Base-by-base conservation (phyloP, 2,113 vertebrate species). In the Aspidoscelis tigris region DNA sequence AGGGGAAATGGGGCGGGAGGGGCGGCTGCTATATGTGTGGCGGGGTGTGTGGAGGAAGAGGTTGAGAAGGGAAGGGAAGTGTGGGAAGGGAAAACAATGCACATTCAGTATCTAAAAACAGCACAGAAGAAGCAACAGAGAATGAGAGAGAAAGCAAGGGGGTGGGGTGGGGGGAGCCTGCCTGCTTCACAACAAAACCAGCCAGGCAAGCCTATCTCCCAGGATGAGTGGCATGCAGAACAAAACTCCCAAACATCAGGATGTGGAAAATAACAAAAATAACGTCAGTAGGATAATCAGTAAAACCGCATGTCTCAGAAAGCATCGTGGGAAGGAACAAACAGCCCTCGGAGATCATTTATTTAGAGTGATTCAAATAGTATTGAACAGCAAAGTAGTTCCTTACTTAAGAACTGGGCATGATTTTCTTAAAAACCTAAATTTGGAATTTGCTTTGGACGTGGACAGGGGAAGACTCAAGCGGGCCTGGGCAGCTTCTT, bases 31-130 rank as follows among this genome's bases (percentile, higher is more conserved):
- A 61, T 18, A 61, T 61, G 58, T 61, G 58, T 18, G 58, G 58
- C 18, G 41, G 22, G 20, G 3, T 43, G 9, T 18, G 43, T 43
- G 33, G 21, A 50, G 55, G 75, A 50, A 43, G 53, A 47, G 66
- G 43, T 72, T n/a, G 70, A 86, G 33, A 70, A 71, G 44, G 68
- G 78, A 81, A 85, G 84, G 76, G 78, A 80, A 81, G 72, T 80
- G 61, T 7, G 53, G 80, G 65, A 61, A 39, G 73, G 7, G 50
- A 55, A 84, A 68, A 24, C 70, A 43, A 39, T 53, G 43, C 77
- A 80, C 43, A 33, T 33, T 33, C 33, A 66, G 43, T 41, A 73
- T 85, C 77, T 85, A 79, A 85, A 85, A 85, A 66, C 77, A 85
- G 77, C 76, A 74, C 83, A 85, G 78, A 85, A 80, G 70, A 70